phyloP scores from a whole-genome alignment of 2,888 invertebrate species.

The Ornithoptera priamus region DNA sequence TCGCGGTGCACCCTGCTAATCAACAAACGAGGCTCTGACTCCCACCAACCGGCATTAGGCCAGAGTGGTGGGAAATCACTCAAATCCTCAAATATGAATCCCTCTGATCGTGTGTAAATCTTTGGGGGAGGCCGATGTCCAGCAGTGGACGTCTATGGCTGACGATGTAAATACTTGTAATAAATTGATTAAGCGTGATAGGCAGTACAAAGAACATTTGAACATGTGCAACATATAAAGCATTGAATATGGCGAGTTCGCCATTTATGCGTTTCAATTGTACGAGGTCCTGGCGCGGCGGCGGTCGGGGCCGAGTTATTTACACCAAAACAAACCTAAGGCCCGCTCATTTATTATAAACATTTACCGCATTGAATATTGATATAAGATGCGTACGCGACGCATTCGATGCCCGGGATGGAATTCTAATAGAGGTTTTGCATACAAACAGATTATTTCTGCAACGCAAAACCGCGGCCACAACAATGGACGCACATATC shows the following conservation, averaged over 20 bases:
- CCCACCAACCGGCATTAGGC: too few relatives aligned
- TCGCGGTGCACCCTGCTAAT: too few relatives aligned
- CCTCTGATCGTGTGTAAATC: too few relatives aligned
- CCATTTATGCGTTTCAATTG: conserved; percentile 14
- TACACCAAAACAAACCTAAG: conserved; percentile 13
- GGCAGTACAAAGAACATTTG: neutral
- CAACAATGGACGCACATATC: conserved; percentile 54
- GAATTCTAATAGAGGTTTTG: conserved; percentile 68
- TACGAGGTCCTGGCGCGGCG: neutral
- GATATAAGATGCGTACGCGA: conserved; percentile 48
- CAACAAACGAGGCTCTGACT: too few relatives aligned
- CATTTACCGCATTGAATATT: conserved; percentile 55
- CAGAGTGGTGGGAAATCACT: too few relatives aligned
- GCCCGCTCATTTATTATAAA: conserved; percentile 22
- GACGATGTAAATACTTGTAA: too few relatives aligned
- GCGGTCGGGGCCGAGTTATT: conserved; percentile 18
- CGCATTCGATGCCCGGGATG: conserved; percentile 38
- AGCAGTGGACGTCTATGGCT: too few relatives aligned
- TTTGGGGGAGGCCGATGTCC: too few relatives aligned
- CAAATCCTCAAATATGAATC: too few relatives aligned
- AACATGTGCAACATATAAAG: neutral
- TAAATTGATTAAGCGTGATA: too few relatives aligned
- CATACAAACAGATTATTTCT: conserved; percentile 72
- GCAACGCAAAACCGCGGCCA: conserved; percentile 43
- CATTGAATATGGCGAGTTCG: neutral